Evolutionary conservation across 2,888 invertebrate species (phyloP), one percentile per base, ranked within the genome.

Genomic region (Drosophila prolongata): DNA sequence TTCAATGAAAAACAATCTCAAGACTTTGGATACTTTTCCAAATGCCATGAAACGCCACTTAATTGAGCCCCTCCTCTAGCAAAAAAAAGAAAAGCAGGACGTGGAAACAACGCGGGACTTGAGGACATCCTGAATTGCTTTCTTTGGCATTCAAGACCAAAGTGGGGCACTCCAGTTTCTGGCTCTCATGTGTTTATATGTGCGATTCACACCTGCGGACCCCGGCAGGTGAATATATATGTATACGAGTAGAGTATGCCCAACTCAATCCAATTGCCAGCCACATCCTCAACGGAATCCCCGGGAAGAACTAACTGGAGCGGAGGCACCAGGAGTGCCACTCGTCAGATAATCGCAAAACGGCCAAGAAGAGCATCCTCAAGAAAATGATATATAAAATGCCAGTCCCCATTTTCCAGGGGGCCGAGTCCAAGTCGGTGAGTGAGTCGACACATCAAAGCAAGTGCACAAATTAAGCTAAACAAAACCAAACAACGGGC

Each of bases 401-500:
- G 65, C 30, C 56, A 19, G 19, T 11, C 30, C 54, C 27, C 50
- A 52, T 50, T 50, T 56, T 56, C 56, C 50, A 46, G 27, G 37
- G 37, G 30, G 27, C n/a, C n/a, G 14, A 16, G 65, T 27, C 38
- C 37, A 47, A 47, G n/a, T 40, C 37, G 34, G 37, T 66, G 68
- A 53, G 67, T 66, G 70, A 44, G 67, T 71, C 71, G 60, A 83
- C 81, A 89, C 83, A 89, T 83, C 83, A 83, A 83, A 83, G 83
- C 89, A 76, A 87, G 81, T 87, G 81, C 71, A 73, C 89, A 83
- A 83, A 83, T 83, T 89, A 83, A 84, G 83, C 83, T 89, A 87
- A 83, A 78, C 89, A 87, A 83, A 83, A 87, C 87, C 84, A 76
- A 83, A 80, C 80, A 86, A 58, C 61, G 54, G 47, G 49, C 52